Base-by-base conservation (phyloP, 2,797 vertebrate species). In the Argyrosomus regius region DNA sequence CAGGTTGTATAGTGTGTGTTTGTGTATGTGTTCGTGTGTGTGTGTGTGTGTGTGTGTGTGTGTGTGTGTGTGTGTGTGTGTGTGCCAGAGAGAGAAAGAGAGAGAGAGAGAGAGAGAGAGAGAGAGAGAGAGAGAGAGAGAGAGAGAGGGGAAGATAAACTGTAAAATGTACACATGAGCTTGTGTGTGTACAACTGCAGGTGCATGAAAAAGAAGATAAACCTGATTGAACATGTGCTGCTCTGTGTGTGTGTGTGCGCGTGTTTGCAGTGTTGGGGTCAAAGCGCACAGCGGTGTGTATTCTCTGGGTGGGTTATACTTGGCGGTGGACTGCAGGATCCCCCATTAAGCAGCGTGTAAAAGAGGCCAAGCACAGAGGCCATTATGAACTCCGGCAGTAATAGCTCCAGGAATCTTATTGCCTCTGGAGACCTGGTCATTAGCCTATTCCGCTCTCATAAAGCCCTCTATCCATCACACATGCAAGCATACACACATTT, bases 391-490 rank as follows among this genome's bases (percentile, higher is more conserved):
- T 89, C 87, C 66, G 63, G 87, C 83, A 85, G 89, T 93, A 94
- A 89, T 92, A 80, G 84, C 68, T 82, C 80, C 81, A 82, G 89
- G 89, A 89, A 89, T 90, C 90, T 71, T 56, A 58, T 50, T 6
- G 92, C 83, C 92, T 86, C 92, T 90, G 83, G 87, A 84, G 89
- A 86, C 72, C 17, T 41, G 90, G 85, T 93, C 72, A 89, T 91
- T 88, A 93, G 82, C 91, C 73, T 83, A 60, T 86, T 92, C 92
- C 88, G 91, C 89, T 89, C 91, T 92, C 85, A 89, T 82, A 82
- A 94, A 93, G 87, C 85, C 90, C 88, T 90, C 92, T 94, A 96
- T 94, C 91, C 92, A 94, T 93, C 93, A 93, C 90, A 87, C 83
- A 80, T 50, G 41, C 87, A 81, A 88, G 72, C 87, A 89, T 77